Conservation (phyloP, 2,888 invertebrate genomes). For the Eupithecia subfuscata region DNA sequence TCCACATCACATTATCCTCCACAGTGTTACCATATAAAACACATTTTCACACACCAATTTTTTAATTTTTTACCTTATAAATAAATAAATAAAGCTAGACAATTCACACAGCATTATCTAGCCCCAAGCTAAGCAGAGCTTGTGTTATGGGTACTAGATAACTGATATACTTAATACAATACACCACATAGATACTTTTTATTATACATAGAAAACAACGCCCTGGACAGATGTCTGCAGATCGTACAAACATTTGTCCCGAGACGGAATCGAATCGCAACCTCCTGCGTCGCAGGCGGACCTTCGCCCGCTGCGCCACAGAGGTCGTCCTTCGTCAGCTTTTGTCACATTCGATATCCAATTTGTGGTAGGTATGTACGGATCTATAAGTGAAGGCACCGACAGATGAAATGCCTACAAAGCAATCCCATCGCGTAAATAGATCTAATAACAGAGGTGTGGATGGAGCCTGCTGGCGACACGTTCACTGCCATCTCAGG, state of each 20-base stretch:
- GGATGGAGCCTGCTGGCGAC: conserved; percentile 56
- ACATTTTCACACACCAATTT: neutral
- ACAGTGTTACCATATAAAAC: neutral
- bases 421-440: conserved; percentile 40
- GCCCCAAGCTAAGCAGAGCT: too few relatives aligned
- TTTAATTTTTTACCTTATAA: neutral
- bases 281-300: too few relatives aligned
- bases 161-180: too few relatives aligned
- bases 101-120: too few relatives aligned
- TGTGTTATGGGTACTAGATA: too few relatives aligned
- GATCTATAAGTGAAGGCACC: neutral
- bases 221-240: too few relatives aligned
- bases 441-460: conserved; percentile 45
- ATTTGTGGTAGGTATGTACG: neutral
- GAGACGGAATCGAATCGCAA: too few relatives aligned
- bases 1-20: neutral
- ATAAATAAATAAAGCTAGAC: too few relatives aligned
- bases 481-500: conserved; percentile 54
- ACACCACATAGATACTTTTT: too few relatives aligned
- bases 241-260: too few relatives aligned
- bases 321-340: neutral
- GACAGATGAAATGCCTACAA: conserved; percentile 31
- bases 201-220: too few relatives aligned
- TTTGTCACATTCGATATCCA: neutral
- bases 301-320: too few relatives aligned